Evolutionary conservation across 2,888 invertebrate species (phyloP).

Genomic region (Mayetiola destructor): DNA sequence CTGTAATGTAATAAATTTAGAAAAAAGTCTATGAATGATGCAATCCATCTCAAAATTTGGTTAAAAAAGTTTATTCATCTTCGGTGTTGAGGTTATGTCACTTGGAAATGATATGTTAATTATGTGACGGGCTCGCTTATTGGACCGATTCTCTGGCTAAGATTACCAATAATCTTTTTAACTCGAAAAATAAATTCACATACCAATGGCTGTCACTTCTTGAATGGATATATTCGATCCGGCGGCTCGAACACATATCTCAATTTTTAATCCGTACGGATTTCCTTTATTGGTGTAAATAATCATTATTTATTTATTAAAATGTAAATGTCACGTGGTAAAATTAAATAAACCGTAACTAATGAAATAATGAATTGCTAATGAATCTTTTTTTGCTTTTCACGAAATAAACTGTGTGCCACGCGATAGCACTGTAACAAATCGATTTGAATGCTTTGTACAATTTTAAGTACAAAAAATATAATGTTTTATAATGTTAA

Average conservation of each 20-base stretch:
- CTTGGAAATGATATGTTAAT: neutral
- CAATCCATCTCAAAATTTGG: neutral
- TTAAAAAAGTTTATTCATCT: neutral
- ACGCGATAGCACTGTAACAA: too few species aligned
- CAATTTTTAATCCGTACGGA: conserved; percentile 57
- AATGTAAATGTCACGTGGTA: neutral
- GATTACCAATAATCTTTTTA: neutral
- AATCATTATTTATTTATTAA: conserved; percentile 41
- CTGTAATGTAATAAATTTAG: conserved; percentile 2
- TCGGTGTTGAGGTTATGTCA: neutral
- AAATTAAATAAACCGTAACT: too few species aligned
- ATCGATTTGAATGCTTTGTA: too few species aligned
- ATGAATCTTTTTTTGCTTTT: neutral
- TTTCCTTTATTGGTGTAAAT: conserved; percentile 63
- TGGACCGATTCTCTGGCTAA: neutral
- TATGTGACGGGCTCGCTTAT: neutral
- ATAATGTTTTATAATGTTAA: too few species aligned
- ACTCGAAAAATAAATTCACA: conserved; percentile 20
- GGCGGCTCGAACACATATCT: conserved; percentile 45
- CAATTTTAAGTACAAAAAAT: too few species aligned
- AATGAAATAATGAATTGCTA: too few species aligned
- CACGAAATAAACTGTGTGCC: too few species aligned
- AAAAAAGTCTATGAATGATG: conserved; percentile 21
- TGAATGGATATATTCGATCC: conserved; percentile 38
- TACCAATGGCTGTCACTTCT: conserved; percentile 48